These are phyloP conservation scores for Zootermopsis nevadensis DNA, from an alignment of 2,888 invertebrate genomes.

Conservation along the genomic window DNA sequence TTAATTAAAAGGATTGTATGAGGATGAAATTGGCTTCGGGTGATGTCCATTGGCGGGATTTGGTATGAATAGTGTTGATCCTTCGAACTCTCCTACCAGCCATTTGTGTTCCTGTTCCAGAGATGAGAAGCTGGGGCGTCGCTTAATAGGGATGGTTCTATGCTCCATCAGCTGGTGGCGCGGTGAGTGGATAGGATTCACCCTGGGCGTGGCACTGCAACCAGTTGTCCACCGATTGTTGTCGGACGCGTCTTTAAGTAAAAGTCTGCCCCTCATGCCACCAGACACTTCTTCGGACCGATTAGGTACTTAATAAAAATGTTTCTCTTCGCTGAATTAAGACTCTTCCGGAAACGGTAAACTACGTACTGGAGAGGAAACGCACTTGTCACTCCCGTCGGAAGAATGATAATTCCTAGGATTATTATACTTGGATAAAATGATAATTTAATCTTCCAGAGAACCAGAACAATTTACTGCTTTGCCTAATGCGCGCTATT, in stretches of 20 bases:
- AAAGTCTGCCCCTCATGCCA: not conserved
- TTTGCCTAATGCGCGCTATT: too few relatives aligned
- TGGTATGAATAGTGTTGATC: too few relatives aligned
- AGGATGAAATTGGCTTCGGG: too few relatives aligned
- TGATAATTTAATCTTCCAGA: too few relatives aligned
- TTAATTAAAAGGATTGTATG: too few relatives aligned
- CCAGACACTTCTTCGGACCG: not conserved
- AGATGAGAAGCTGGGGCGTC: not conserved
- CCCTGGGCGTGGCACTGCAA: conserved; percentile 68
- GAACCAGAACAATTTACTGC: too few relatives aligned
- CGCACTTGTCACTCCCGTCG: too few relatives aligned
- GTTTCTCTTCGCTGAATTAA: not conserved
- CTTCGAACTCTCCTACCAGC: too few relatives aligned
- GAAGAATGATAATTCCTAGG: too few relatives aligned
- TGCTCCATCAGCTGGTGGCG: conserved; percentile 72
- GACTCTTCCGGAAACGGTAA: not conserved
- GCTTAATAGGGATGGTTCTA: conserved; percentile 65
- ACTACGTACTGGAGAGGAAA: too few relatives aligned
- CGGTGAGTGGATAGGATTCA: conserved; percentile 73
- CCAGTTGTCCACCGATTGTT: conserved; percentile 64
- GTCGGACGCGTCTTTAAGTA: not conserved
- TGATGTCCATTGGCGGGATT: too few relatives aligned
- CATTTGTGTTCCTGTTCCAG: not conserved
- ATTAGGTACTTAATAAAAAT: not conserved
- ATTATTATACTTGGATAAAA: too few relatives aligned